phyloP scores from a whole-genome alignment of 2,888 invertebrate genomes.

The Ypsolopha sequella region DNA sequence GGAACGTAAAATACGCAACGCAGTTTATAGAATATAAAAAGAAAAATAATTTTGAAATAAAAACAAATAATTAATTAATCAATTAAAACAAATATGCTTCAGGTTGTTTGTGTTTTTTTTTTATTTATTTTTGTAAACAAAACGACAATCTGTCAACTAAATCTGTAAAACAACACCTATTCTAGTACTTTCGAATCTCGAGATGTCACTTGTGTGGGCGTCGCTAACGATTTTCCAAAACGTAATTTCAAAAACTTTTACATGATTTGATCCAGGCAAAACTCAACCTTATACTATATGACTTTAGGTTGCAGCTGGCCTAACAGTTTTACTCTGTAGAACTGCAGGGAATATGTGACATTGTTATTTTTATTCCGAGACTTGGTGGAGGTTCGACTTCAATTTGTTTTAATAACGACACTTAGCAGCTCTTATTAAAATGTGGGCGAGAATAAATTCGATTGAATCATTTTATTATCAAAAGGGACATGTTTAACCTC shows the following conservation, averaged over 20 bases:
- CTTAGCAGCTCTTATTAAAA: conserved; percentile 59
- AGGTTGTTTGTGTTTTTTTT: too few species aligned
- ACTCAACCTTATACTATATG: too few species aligned
- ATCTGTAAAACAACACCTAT: neutral
- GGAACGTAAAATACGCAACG: too few species aligned
- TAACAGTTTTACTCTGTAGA: too few species aligned
- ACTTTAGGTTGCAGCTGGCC: too few species aligned
- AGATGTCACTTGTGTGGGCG: conserved; percentile 33
- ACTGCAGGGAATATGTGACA: conserved; percentile 12
- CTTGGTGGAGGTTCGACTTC: conserved; percentile 19
- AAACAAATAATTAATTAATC: too few species aligned
- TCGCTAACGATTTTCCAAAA: conserved; percentile 57
- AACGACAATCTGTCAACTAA: too few species aligned
- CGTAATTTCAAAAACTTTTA: conserved; percentile 35
- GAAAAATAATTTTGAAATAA: too few species aligned
- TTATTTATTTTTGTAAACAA: too few species aligned
- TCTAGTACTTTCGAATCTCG: conserved; percentile 19
- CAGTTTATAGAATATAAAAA: too few species aligned
- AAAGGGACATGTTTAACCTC: neutral
- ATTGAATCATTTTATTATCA: conserved; percentile 3
- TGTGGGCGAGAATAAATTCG: conserved; percentile 46
- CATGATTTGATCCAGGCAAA: conserved; percentile 9
- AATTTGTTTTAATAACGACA: conserved; percentile 63
- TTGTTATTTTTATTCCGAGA: conserved; percentile 34
- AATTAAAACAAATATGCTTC: too few species aligned